Percentiles rank a stretch among this genome's conserved stretches.
These are phyloP conservation scores for Metopia argyrocephala DNA, from an alignment of 2,888 invertebrate genomes.

Conservation along the genomic window DNA sequence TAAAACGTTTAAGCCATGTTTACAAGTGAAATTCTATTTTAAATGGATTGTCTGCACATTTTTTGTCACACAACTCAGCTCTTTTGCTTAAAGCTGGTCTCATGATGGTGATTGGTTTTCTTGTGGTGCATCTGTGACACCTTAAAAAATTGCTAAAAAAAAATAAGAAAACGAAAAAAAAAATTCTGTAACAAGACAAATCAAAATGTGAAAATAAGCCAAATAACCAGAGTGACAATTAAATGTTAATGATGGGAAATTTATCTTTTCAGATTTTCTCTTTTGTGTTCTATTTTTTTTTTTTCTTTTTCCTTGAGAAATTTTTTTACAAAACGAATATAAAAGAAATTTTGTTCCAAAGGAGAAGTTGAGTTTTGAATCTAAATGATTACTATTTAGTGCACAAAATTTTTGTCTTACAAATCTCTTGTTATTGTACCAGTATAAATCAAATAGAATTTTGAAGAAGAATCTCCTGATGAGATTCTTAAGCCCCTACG, in stretches of 20 bases:
- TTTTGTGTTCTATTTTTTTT: no score
- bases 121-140: slow-evolving; percentile 47
- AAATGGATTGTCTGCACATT: slow-evolving; percentile 65
- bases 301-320: no score
- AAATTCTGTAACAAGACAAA: slow-evolving; percentile 26
- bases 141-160: neutral
- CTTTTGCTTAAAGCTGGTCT: slow-evolving; percentile 21
- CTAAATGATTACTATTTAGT: no score
- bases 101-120: slow-evolving; percentile 34
- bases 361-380: no score
- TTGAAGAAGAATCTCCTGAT: no score
- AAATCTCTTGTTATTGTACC: no score
- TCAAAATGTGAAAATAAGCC: slow-evolving; percentile 48
- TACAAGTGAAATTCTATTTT: slow-evolving; percentile 64
- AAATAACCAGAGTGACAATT: slow-evolving; percentile 31
- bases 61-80: slow-evolving; percentile 32
- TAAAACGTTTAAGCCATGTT: slow-evolving; percentile 57
- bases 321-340: no score
- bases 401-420: no score
- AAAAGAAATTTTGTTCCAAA: no score
- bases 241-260: slow-evolving; percentile 55
- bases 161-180: neutral
- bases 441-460: no score
- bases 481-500: no score
- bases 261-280: slow-evolving; percentile 12